A percentile compares a stretch with the other conserved stretches of the same genome.
phyloP scores from a whole-genome alignment of 2,113 vertebrate species.

The Entomyzon cyanotis region DNA sequence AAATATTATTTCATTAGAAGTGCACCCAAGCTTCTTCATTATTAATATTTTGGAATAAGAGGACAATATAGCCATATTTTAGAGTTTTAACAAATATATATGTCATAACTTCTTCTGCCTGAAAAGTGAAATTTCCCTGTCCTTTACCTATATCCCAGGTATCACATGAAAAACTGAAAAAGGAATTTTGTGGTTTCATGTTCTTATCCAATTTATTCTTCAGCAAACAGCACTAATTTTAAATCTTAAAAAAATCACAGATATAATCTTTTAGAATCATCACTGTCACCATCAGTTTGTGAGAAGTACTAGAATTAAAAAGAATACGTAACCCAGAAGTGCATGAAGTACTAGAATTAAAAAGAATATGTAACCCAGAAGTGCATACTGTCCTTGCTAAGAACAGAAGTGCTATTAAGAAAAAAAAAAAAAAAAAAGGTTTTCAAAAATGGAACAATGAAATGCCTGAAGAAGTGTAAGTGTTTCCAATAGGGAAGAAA shows the following conservation, averaged over 20 bases:
- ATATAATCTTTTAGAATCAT: neutral
- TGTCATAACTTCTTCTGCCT: neutral
- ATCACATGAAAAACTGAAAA: neutral
- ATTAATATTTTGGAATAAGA: neutral
- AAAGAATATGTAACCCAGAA: neutral
- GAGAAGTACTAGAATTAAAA: neutral
- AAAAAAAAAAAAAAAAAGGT: neutral
- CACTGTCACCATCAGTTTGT: neutral
- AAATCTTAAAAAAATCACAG: neutral
- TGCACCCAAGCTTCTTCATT: neutral
- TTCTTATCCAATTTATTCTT: neutral
- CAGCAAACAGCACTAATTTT: neutral
- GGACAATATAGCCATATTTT: neutral
- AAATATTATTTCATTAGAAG: neutral
- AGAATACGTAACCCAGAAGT: too few relatives aligned
- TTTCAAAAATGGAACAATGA: neutral
- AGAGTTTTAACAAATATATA: neutral
- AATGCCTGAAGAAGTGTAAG: neutral
- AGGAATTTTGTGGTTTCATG: neutral
- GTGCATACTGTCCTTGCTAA: neutral
- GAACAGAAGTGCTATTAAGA: neutral
- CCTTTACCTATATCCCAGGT: neutral
- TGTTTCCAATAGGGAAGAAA: neutral
- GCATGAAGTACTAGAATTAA: neutral
- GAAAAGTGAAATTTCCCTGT: neutral